phyloP scores from a whole-genome alignment of 2,888 invertebrate species.

The Tetragonisca angustula region DNA sequence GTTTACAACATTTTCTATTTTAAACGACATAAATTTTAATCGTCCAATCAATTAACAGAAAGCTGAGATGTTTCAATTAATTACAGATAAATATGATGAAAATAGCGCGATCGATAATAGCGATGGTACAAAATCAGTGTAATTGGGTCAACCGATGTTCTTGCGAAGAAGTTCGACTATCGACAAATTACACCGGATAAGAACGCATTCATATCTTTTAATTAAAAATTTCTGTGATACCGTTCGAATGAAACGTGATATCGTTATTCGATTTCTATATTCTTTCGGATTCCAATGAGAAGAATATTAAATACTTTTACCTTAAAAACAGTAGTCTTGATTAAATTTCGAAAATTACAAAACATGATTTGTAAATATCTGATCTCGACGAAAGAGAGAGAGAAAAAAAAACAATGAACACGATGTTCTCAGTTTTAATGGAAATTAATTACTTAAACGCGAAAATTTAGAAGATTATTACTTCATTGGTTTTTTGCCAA shows the following conservation, averaged over 20 bases:
- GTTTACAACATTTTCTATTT: not conserved
- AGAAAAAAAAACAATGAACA: no score
- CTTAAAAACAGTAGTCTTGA: no score
- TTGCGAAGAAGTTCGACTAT: constrained; percentile 12
- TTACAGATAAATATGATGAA: constrained; percentile 32
- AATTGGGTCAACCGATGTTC: constrained; percentile 40
- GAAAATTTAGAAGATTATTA: not conserved
- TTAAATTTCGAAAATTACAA: no score
- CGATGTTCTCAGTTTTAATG: not conserved
- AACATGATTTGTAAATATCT: not conserved
- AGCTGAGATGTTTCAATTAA: constrained; percentile 29
- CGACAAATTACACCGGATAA: constrained; percentile 34
- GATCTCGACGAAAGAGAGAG: not conserved
- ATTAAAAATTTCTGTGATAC: constrained; percentile 4
- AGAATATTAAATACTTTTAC: not conserved
- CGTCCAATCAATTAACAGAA: constrained; percentile 9
- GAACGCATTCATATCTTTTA: not conserved
- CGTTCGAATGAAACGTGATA: not conserved
- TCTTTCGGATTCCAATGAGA: not conserved
- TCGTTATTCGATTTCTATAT: not conserved
- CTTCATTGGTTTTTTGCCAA: not conserved
- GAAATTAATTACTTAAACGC: not conserved
- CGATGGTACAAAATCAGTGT: constrained; percentile 17
- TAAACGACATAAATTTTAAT: not conserved
- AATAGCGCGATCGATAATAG: constrained; percentile 37